These are phyloP conservation scores for Neosilurus hyrtlii DNA, from an alignment of 2,797 vertebrate species.

Conservation along the genomic window DNA sequence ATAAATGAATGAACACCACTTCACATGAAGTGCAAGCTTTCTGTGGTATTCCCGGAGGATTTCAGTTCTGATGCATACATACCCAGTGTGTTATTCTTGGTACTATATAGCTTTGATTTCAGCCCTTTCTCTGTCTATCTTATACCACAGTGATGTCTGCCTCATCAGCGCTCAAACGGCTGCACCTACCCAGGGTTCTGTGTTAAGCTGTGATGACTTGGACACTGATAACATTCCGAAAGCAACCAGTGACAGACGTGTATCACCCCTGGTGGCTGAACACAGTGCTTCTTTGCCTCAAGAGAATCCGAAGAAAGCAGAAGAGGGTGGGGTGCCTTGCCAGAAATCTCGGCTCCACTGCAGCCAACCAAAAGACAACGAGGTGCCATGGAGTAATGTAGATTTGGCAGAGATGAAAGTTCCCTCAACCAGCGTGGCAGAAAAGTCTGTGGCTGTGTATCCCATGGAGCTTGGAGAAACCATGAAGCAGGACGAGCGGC, in stretches of 20 bases:
- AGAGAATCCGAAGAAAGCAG: not conserved
- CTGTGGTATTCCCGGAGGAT: not conserved
- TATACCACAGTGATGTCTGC: slow-evolving; percentile 72
- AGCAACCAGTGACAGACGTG: slow-evolving; percentile 75
- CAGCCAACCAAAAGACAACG: slow-evolving; percentile 45
- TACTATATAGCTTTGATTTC: not conserved
- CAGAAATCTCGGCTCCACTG: slow-evolving; percentile 51
- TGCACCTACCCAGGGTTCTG: slow-evolving; percentile 72
- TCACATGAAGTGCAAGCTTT: not conserved
- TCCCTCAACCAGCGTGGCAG: not conserved
- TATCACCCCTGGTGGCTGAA: slow-evolving; percentile 75
- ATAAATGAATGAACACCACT: not conserved
- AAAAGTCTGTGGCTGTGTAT: slow-evolving; percentile 74
- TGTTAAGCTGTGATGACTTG: slow-evolving; percentile 76
- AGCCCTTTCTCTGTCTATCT: slow-evolving; percentile 9
- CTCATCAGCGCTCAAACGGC: slow-evolving; percentile 82
- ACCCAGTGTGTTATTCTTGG: not conserved
- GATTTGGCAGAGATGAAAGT: slow-evolving; percentile 82
- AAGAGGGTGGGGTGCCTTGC: slow-evolving; percentile 34
- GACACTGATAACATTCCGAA: slow-evolving; percentile 71
- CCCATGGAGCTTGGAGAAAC: slow-evolving; percentile 67
- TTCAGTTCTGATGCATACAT: not conserved
- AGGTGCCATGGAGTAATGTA: slow-evolving; percentile 87
- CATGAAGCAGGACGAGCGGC: slow-evolving; percentile 74
- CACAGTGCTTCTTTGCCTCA: slow-evolving; percentile 50